phyloP scores from a whole-genome alignment of 2,113 vertebrate genomes.

The Amazona guildingii region DNA sequence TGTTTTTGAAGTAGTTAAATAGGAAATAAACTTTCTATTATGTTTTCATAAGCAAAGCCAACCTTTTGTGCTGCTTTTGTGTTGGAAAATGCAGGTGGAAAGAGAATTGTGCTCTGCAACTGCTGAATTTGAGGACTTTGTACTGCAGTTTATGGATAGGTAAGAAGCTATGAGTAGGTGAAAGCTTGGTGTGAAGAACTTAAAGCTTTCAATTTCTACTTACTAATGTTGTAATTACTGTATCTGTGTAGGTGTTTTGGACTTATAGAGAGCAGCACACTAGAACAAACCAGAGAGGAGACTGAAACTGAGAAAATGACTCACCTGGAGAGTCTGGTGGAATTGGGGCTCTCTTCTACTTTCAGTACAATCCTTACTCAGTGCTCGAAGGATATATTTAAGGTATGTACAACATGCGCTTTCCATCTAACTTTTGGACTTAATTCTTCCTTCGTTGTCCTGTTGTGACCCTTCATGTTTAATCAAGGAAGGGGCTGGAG shows the following conservation, averaged over 20 bases:
- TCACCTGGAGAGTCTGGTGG: conserved; percentile 94
- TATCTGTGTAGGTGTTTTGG: conserved; percentile 89
- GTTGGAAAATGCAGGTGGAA: conserved; percentile 82
- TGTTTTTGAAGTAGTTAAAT: neutral
- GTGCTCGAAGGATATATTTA: conserved; percentile 96
- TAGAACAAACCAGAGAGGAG: conserved; percentile 97
- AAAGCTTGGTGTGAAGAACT: neutral
- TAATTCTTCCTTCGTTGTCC: neutral
- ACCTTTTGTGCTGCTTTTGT: neutral
- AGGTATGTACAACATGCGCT: conserved; percentile 74
- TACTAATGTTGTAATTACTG: neutral
- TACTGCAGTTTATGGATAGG: conserved; percentile 99
- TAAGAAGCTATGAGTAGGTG: conserved; percentile 31
- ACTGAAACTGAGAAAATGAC: conserved; percentile 99
- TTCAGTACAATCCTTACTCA: conserved; percentile 98
- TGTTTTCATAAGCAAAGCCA: neutral
- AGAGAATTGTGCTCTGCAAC: conserved; percentile 95
- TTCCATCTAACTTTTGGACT: neutral
- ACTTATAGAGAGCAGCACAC: conserved; percentile 96
- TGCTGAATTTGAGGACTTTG: conserved; percentile 98
- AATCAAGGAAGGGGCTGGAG: neutral
- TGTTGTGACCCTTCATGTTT: neutral
- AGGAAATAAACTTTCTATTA: neutral
- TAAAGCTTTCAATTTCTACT: neutral
- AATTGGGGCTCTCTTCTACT: conserved; percentile 94